Evolutionary conservation across 2,888 invertebrate genomes (phyloP).

Genomic region (Harpagoxenus sublaevis): DNA sequence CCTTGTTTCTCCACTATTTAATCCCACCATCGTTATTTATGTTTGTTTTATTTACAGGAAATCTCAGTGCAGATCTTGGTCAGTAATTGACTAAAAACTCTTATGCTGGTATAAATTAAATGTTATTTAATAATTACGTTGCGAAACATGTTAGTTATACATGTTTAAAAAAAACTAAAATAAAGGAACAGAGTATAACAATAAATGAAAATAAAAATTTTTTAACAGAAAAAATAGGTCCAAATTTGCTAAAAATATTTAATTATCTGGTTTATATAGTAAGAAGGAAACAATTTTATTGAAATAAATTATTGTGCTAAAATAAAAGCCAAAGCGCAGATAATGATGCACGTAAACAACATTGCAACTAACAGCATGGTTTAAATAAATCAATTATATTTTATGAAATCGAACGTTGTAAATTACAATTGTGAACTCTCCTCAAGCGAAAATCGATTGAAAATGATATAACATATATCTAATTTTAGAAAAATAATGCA

Average conservation of each 20-base stretch:
- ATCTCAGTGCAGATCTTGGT: not conserved
- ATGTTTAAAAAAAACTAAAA: not conserved
- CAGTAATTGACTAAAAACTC: not conserved
- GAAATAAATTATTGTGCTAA: not conserved
- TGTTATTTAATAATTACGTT: not conserved
- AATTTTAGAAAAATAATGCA: not conserved
- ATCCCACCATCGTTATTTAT: slow-evolving; percentile 59
- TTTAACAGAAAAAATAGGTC: not conserved
- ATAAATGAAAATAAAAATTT: not conserved
- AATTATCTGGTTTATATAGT: not conserved
- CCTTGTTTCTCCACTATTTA: slow-evolving; percentile 63
- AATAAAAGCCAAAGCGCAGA: not conserved
- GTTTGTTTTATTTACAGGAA: slow-evolving; percentile 9
- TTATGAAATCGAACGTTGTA: not conserved
- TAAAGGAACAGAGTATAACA: not conserved
- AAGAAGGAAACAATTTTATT: not conserved
- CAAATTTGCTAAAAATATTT: not conserved
- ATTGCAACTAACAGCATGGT: not conserved
- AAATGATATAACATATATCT: not conserved
- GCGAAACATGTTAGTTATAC: not conserved
- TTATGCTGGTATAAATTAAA: not conserved
- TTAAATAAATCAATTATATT: not conserved
- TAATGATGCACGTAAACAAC: not conserved
- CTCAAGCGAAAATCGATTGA: not conserved
- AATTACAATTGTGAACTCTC: not conserved